A percentile compares a stretch with the other conserved stretches of the same genome.
phyloP scores from a whole-genome alignment of 2,797 vertebrate genomes.

The Martes flavigula region DNA sequence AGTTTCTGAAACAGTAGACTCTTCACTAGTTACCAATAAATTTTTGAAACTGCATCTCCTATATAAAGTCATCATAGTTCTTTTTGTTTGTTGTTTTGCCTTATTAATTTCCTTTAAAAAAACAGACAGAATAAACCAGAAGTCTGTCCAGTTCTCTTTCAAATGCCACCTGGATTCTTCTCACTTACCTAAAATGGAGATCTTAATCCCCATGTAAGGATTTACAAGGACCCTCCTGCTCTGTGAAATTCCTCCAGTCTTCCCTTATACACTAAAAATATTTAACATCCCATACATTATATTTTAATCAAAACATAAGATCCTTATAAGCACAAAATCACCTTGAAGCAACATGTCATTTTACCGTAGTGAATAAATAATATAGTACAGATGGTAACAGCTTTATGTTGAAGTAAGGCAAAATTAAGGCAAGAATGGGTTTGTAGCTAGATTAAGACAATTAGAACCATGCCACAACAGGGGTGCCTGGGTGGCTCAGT shows the following conservation, averaged over 20 bases:
- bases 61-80: slow-evolving; percentile 40
- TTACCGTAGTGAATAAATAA: neutral
- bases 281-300: neutral
- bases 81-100: neutral
- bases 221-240: neutral
- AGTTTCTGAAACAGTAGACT: slow-evolving; percentile 12
- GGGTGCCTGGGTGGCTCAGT: too few species aligned
- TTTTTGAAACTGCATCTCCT: neutral
- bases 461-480: slow-evolving; percentile 18
- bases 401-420: slow-evolving; percentile 24
- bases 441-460: slow-evolving; percentile 31
- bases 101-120: slow-evolving; percentile 10
- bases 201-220: neutral
- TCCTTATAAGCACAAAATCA: slow-evolving; percentile 6
- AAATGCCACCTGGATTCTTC: neutral
- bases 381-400: neutral
- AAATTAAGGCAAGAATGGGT: slow-evolving; percentile 51
- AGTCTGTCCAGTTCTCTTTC: neutral
- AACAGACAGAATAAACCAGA: neutral
- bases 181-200: slow-evolving; percentile 37
- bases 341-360: neutral
- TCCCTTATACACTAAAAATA: slow-evolving; percentile 13
- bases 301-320: slow-evolving; percentile 37
- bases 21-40: neutral
- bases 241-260: neutral